Evolutionary conservation across 2,113 vertebrate species (phyloP).

Genomic region (Thermophis baileyi): DNA sequence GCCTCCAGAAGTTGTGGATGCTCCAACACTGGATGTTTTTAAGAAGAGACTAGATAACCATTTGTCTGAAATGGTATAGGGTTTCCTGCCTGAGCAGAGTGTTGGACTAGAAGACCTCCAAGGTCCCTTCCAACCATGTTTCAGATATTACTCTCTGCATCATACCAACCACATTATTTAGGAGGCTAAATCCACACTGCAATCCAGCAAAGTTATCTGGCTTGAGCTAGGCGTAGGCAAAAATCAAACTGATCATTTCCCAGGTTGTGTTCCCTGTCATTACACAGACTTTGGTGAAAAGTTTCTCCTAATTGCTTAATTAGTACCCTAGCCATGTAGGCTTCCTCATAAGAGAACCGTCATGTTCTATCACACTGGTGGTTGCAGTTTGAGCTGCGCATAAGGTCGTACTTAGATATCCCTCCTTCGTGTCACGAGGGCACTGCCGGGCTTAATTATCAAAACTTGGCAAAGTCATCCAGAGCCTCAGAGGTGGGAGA

Average conservation of each 20-base stretch:
- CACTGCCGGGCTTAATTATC: constrained; percentile 8
- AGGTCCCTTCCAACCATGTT: not conserved
- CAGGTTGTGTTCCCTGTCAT: not conserved
- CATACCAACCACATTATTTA: not conserved
- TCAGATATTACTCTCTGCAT: not conserved
- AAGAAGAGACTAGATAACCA: not conserved
- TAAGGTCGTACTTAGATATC: constrained; percentile 4
- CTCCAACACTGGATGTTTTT: not conserved
- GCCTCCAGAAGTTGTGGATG: not conserved
- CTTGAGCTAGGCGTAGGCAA: not conserved
- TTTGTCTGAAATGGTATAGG: not conserved
- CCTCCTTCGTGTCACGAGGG: constrained; percentile 4
- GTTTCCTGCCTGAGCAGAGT: not conserved
- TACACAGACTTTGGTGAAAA: not conserved
- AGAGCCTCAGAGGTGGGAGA: constrained; percentile 4
- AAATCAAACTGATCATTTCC: not conserved
- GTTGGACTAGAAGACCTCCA: not conserved
- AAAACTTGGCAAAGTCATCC: constrained; percentile 23
- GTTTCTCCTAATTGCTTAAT: constrained; percentile 20
- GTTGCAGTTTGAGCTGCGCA: not conserved
- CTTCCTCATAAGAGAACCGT: not conserved
- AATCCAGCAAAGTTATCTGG: not conserved
- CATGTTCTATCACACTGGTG: not conserved
- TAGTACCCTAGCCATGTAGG: not conserved
- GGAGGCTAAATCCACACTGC: not conserved